Evolutionary conservation across 2,888 invertebrate species (phyloP).

Genomic region (Ophion costatus): DNA sequence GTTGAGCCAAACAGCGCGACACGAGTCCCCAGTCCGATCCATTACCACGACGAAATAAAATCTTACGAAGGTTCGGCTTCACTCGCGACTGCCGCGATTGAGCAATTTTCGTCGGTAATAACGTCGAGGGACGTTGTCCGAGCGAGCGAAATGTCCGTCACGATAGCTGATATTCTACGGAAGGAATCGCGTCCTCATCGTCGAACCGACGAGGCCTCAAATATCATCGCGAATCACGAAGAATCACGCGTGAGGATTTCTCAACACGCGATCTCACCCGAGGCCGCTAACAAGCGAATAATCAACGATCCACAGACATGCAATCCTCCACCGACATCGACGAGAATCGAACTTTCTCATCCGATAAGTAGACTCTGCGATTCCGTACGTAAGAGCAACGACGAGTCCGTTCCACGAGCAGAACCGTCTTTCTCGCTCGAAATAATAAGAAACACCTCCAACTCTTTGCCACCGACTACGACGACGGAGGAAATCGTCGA

Average conservation of each 20-base stretch:
- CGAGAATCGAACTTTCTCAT: conserved; percentile 75
- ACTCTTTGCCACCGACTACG: not conserved
- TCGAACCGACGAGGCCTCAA: conserved; percentile 16
- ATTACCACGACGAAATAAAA: conserved; percentile 29
- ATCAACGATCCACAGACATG: conserved; percentile 55
- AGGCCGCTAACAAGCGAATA: conserved; percentile 34
- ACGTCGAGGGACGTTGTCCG: conserved; percentile 3
- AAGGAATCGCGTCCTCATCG: conserved; percentile 14
- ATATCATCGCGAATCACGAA: conserved; percentile 21
- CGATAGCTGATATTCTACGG: conserved; percentile 16
- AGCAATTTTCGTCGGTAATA: conserved; percentile 14
- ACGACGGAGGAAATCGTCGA: not conserved
- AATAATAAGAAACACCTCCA: conserved; percentile 36
- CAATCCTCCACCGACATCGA: conserved; percentile 44
- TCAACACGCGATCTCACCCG: conserved; percentile 49
- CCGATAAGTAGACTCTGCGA: conserved; percentile 79
- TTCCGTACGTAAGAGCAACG: conserved; percentile 60
- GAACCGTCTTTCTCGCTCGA: conserved; percentile 8
- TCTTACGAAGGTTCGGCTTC: conserved; percentile 8
- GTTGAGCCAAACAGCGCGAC: not conserved
- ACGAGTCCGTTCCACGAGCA: conserved; percentile 44
- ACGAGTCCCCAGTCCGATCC: not conserved
- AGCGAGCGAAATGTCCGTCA: not conserved
- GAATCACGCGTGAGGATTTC: conserved; percentile 38
- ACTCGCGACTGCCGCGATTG: conserved; percentile 16